These are phyloP conservation scores for Pangasianodon gigas DNA, from an alignment of 2,113 vertebrate species.

Conservation along the genomic window DNA sequence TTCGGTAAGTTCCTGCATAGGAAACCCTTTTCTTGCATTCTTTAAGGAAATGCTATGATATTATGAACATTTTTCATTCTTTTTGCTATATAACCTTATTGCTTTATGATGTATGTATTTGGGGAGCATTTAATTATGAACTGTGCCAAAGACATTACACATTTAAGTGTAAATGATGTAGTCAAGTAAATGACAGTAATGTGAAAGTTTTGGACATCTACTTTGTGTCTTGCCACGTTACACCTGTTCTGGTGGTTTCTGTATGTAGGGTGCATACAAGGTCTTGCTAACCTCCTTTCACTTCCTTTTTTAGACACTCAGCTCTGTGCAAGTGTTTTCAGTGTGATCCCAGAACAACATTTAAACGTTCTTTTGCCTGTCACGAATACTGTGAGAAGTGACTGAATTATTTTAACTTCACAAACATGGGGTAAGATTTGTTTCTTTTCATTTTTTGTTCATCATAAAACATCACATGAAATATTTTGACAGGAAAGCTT, in stretches of 20 bases:
- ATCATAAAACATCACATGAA: neutral
- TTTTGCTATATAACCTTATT: neutral
- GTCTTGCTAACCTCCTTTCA: constrained; percentile 34
- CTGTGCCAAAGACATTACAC: neutral
- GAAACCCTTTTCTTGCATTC: constrained; percentile 6
- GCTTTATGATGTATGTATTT: neutral
- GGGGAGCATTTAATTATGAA: neutral
- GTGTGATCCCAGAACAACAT: constrained; percentile 1
- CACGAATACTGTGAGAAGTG: constrained; percentile 56
- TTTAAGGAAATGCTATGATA: neutral
- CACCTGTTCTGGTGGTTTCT: constrained; percentile 35
- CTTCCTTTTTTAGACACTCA: constrained; percentile 40
- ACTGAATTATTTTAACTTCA: constrained; percentile 29
- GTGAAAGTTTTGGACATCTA: neutral
- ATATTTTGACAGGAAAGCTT: neutral
- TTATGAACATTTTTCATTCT: neutral
- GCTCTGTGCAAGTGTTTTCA: constrained; percentile 16
- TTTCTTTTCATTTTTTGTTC: neutral
- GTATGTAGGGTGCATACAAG: neutral
- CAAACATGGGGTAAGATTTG: constrained; percentile 66
- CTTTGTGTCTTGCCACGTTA: neutral
- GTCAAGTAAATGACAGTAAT: neutral
- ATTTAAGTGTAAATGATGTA: neutral
- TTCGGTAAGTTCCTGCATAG: constrained; percentile 42
- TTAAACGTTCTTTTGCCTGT: neutral